Evolutionary conservation across 2,888 invertebrate genomes (phyloP).

Genomic region (Trichopria drosophilae): DNA sequence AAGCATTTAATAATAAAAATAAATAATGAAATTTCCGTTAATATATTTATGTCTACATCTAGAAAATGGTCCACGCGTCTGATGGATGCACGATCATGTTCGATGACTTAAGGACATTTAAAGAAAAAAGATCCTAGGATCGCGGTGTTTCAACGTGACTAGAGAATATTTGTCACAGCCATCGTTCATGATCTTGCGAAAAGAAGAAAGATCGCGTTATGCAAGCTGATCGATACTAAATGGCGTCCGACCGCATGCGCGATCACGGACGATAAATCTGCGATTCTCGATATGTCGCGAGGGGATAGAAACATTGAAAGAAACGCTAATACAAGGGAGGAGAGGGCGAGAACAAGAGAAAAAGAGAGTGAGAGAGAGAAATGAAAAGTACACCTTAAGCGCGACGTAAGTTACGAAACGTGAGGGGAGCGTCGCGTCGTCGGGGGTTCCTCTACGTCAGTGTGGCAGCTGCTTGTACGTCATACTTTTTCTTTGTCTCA

Average conservation of each 20-base stretch:
- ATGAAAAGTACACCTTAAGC: background rate
- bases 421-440: background rate
- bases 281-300: slow-evolving; percentile 35
- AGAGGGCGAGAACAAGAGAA: slow-evolving; percentile 9
- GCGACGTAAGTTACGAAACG: no score
- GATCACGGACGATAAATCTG: slow-evolving; percentile 43
- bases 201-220: slow-evolving; percentile 24
- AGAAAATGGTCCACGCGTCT: no score
- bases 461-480: slow-evolving; percentile 56
- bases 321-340: slow-evolving; percentile 33
- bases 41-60: no score
- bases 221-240: slow-evolving; percentile 25
- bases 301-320: slow-evolving; percentile 28
- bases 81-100: no score
- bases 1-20: no score
- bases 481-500: slow-evolving; percentile 59
- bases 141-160: no score
- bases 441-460: slow-evolving; percentile 47
- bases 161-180: no score
- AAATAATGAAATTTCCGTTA: no score
- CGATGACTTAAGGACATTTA: no score
- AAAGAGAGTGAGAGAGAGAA: background rate
- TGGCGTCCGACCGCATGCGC: slow-evolving; percentile 19
- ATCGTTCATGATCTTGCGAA: background rate
- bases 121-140: no score